Base-by-base conservation (phyloP, 2,888 invertebrate species). In the Gisinianus flammeolus region DNA sequence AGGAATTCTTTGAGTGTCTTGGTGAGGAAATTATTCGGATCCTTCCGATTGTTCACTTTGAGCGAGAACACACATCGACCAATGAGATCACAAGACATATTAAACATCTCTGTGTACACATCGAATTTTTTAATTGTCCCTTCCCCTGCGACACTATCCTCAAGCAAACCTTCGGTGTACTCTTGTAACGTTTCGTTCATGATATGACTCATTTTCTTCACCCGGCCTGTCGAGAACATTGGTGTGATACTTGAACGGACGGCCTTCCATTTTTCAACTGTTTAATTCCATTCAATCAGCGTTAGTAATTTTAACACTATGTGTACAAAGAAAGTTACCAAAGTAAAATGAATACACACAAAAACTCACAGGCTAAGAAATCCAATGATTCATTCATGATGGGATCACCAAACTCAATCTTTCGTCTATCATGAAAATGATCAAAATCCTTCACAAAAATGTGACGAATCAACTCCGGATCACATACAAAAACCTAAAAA, bases 1-100 rank as follows among this genome's bases (percentile, higher is more conserved):
- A 78, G 68, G 58, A 78, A 52, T 54, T 54, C 58, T 5, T 78
- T 67, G 44, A 82, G 81, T 8, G 82, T 81, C 8, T 58, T 30
- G 16, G 79, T 80, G 79, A 83, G 81, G 33, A 80, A 76, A 79
- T 83, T 82, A 67, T 83, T 74, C 12, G 83, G 83, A 70, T 81
- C 78, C 62, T 79, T 79, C 3, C 77, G 56, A 72, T 81, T 77
- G 26, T 81, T 80, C 26, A 71, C 26, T 54, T 56, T 54, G 8
- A 81, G 78, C 26, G 77, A 79, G 4, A 83, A 69, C 31, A 78
- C 78, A 26, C 77, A 78, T 71, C 79, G 75, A 19, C 80, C 81
- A 77, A 83, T 79, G n/a, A n/a, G n/a, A n/a, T n/a, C n/a, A n/a
- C n/a, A n/a, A n/a, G n/a, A n/a, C n/a, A n/a, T n/a, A n/a, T n/a